Percentiles rank a stretch among this genome's conserved stretches.
Evolutionary conservation across 2,797 vertebrate species (phyloP).

Genomic region (Bradypus variegatus): DNA sequence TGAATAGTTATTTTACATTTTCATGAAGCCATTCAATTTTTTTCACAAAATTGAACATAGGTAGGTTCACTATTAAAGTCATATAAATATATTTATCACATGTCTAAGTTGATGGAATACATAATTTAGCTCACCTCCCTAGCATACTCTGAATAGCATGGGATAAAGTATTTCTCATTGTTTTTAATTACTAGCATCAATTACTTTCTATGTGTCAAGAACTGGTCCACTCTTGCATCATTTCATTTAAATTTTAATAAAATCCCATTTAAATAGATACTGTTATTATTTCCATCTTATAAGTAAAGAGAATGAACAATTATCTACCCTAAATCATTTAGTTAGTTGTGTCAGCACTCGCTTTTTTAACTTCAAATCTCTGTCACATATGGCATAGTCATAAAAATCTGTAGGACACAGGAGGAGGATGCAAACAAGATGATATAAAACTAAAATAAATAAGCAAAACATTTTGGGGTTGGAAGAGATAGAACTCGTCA

Average conservation of each 20-base stretch:
- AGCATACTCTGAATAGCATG: neutral
- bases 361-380: neutral
- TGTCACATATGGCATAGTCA: neutral
- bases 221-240: neutral
- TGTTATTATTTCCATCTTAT: neutral
- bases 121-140: neutral
- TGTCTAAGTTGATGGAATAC: neutral
- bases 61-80: neutral
- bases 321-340: neutral
- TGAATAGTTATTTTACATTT: neutral
- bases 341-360: too few relatives aligned
- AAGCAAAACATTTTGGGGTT: neutral
- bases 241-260: neutral
- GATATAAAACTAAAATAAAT: neutral
- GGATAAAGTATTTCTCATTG: neutral
- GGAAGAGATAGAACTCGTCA: neutral
- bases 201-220: neutral
- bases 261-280: neutral
- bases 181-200: neutral
- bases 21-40: neutral
- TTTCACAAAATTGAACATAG: neutral
- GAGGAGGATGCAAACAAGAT: neutral
- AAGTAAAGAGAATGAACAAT: neutral
- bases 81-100: neutral
- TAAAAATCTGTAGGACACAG: neutral